These are phyloP conservation scores for Plusia festucae DNA, from an alignment of 2,888 invertebrate genomes.

Conservation along the genomic window DNA sequence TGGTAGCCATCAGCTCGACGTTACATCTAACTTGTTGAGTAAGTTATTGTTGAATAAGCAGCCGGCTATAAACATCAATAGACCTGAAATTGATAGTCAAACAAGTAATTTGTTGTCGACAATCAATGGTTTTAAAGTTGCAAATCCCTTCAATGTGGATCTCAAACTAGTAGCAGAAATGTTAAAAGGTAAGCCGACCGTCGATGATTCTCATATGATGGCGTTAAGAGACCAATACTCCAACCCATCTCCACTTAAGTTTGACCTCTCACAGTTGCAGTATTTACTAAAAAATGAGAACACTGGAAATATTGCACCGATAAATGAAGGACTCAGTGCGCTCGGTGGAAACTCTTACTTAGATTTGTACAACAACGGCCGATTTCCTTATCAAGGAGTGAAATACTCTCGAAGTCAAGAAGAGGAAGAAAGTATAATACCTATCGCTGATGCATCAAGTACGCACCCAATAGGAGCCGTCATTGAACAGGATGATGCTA, in stretches of 20 bases:
- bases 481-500: slow-evolving; percentile 80
- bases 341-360: slow-evolving; percentile 73
- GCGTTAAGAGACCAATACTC: slow-evolving; percentile 74
- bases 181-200: slow-evolving; percentile 79
- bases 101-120: slow-evolving; percentile 73
- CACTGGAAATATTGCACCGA: slow-evolving; percentile 62
- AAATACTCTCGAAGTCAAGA: slow-evolving; percentile 87
- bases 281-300: slow-evolving; percentile 80
- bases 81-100: slow-evolving; percentile 78
- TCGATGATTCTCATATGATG: slow-evolving; percentile 77
- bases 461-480: slow-evolving; percentile 86
- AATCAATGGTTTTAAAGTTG: slow-evolving; percentile 86
- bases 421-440: slow-evolving; percentile 82
- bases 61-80: slow-evolving; percentile 64
- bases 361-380: slow-evolving; percentile 76
- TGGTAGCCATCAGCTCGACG: slow-evolving; percentile 82
- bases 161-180: slow-evolving; percentile 84
- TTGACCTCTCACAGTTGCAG: slow-evolving; percentile 80
- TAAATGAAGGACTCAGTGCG: slow-evolving; percentile 71
- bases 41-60: slow-evolving; percentile 79
- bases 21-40: slow-evolving; percentile 75
- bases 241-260: slow-evolving; percentile 75
- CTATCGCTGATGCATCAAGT: slow-evolving; percentile 81
- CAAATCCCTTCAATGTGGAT: slow-evolving; percentile 87
- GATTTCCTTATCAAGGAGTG: slow-evolving; percentile 81